Evolutionary conservation across 2,113 vertebrate genomes (phyloP).

Genomic region (Ceratotherium simum): DNA sequence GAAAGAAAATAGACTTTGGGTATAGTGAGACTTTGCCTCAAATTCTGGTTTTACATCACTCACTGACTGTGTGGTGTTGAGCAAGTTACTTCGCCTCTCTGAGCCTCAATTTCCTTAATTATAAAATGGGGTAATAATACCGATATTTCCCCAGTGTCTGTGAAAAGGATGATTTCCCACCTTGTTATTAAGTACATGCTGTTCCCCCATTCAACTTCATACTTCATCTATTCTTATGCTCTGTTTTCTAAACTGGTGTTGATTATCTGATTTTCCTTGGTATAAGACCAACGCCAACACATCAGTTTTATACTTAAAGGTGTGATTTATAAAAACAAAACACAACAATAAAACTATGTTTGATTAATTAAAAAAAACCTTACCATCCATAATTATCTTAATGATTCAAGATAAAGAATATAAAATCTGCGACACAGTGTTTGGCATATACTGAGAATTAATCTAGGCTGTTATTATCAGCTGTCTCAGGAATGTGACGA

Average conservation of each 20-base stretch:
- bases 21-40: not conserved
- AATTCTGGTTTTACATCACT: not conserved
- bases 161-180: not conserved
- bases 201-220: not conserved
- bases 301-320: constrained; percentile 15
- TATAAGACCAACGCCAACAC: not conserved
- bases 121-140: not conserved
- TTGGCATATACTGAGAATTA: constrained; percentile 20
- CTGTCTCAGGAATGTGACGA: not conserved
- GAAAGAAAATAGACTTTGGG: not conserved
- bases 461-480: not conserved
- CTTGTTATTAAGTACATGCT: not conserved
- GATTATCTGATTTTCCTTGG: not conserved
- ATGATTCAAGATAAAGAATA: constrained; percentile 53
- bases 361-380: constrained; percentile 1
- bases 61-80: not conserved
- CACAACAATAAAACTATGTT: constrained; percentile 30
- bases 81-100: not conserved
- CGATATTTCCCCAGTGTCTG: not conserved
- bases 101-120: not conserved
- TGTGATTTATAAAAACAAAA: constrained; percentile 51
- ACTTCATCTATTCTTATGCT: not conserved
- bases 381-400: constrained; percentile 45
- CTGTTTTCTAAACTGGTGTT: constrained; percentile 34
- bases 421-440: not conserved